Evolutionary conservation across 2,113 vertebrate genomes (phyloP), one percentile per base, ranked within the genome.

Genomic region (Cheirogaleus medius): DNA sequence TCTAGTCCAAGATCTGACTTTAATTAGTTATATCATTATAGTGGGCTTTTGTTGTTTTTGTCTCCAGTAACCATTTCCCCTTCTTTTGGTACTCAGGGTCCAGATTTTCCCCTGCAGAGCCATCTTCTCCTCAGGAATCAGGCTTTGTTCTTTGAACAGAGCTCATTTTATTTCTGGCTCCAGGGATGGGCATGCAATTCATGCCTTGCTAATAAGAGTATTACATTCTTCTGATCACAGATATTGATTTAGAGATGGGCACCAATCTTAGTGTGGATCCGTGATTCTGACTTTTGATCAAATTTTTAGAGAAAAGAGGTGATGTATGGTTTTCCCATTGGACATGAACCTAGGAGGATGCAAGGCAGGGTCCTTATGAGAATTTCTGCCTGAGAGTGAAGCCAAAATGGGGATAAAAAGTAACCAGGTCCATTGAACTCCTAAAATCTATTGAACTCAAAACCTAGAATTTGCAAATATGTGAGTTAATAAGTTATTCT

Each of bases 381-480:
- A 91, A 78, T 58, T 92, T 90, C 60, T 95, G 60, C 60, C 21
- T 91, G 34, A 32, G 44, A 78, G n/a, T 85, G 54, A 93, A 82
- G 18, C 29, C 17, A 71, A 80, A 90, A 89, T 21, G 77, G 76
- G 84, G n/a, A 66, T 84, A 44, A 63, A 29, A 27, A 29, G 25
- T 63, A 29, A 29, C 27, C 60, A 63, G 25, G 27, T 63, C 60
- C 60, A 29, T 63, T 63, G 60, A 58, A 85, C 21, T 76, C 56
- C 71, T 93, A 89, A 85, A 42, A 47, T 47, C 73, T 77, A 2
- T 54, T 90, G 12, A 87, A 80, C 47, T 82, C 21, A 84, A 91
- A 86, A 84, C 39, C n/a, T 80, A 27, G 17, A 73, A 10, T 77
- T 82, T 74, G 73, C 54, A 87, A 91, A 66, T 80, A 81, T 71